These are phyloP conservation scores for Didymodactylos carnosus DNA, from an alignment of 2,888 invertebrate genomes.

Conservation along the genomic window DNA sequence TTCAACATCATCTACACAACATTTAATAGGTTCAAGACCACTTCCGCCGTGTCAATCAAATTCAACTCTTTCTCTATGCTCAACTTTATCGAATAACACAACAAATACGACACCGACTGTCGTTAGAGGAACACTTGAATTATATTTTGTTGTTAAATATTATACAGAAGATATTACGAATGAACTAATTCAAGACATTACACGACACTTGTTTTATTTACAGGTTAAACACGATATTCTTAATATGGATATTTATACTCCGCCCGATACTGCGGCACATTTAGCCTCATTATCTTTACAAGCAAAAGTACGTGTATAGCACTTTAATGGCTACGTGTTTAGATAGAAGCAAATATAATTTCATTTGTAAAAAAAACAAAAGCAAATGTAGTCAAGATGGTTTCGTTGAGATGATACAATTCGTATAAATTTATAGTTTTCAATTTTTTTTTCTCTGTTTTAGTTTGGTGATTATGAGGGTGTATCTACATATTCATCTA, in stretches of 20 bases:
- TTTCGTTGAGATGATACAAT: no score
- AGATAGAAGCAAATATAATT: no score
- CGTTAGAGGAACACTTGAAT: constrained; percentile 48
- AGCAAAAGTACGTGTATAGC: constrained; percentile 49
- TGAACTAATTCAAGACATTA: constrained; percentile 89
- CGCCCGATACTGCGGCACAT: constrained; percentile 86
- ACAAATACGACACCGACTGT: neutral
- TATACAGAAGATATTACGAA: constrained; percentile 95
- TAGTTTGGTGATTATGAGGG: constrained; percentile 88
- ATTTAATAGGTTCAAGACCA: no score
- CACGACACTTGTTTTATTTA: constrained; percentile 86
- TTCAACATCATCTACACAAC: no score
- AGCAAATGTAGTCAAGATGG: no score
- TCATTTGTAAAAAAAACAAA: no score
- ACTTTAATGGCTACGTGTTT: no score
- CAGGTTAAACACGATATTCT: constrained; percentile 67
- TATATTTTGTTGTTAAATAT: constrained; percentile 87
- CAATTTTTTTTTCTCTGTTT: constrained; percentile 17
- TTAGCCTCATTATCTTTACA: constrained; percentile 92
- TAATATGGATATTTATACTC: constrained; percentile 95
- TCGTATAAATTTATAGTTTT: no score
- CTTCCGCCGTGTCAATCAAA: no score
- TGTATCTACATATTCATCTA: constrained; percentile 38
- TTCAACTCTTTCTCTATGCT: neutral
- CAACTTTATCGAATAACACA: neutral